Conservation (phyloP, 2,113 vertebrate genomes). For the Oriolus oriolus region DNA sequence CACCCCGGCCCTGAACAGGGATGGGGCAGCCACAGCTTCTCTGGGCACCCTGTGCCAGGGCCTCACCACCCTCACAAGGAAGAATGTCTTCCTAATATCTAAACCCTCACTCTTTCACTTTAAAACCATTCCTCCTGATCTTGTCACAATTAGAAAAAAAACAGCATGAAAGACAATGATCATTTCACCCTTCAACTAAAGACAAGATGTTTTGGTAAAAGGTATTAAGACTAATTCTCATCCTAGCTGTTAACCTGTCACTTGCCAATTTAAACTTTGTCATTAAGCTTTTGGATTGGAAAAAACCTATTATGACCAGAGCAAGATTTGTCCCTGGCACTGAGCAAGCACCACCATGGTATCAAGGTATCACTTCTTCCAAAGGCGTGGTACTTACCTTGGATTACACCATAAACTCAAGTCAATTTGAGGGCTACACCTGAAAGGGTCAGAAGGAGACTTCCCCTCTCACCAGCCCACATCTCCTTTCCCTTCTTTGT, state of each 20-base stretch:
- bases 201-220: neutral
- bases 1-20: neutral
- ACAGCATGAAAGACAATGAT: neutral
- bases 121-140: neutral
- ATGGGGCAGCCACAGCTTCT: neutral
- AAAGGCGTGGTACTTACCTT: neutral
- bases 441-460: neutral
- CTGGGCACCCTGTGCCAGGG: neutral
- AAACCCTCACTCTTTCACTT: neutral
- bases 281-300: neutral
- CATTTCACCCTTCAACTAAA: neutral
- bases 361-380: neutral
- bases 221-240: neutral
- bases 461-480: neutral
- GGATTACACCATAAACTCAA: neutral
- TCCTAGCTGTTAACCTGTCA: neutral
- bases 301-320: neutral
- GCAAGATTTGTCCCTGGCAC: neutral
- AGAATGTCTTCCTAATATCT: neutral
- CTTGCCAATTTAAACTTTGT: neutral
- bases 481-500: neutral
- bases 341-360: neutral
- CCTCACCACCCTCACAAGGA: neutral
- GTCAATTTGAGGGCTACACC: neutral
- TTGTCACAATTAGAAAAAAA: neutral